Evolutionary conservation across 37 sponge, comb jelly and placozoan genomes (phyloP).

Genomic region (Mnemiopsis leidyi): DNA sequence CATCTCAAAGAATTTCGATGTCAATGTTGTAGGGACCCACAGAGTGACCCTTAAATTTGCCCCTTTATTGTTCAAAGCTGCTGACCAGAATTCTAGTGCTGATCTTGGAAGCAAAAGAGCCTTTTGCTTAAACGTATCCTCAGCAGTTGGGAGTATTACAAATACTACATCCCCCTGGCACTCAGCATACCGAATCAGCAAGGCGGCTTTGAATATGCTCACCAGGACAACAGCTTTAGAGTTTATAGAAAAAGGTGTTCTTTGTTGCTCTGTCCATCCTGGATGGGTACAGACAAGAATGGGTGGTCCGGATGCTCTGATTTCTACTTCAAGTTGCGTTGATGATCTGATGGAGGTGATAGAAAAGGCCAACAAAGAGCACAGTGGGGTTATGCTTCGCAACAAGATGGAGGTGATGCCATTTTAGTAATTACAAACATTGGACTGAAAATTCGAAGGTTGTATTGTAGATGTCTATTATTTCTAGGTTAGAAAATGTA

Average conservation of each 20-base stretch:
- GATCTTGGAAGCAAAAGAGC: constrained; percentile 31
- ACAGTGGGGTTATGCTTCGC: constrained; percentile 35
- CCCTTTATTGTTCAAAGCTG: constrained; percentile 7
- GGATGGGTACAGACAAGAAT: constrained; percentile 61
- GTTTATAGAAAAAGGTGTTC: constrained; percentile 17
- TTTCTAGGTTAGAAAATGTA: no score
- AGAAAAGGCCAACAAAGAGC: background rate
- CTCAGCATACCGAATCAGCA: constrained; percentile 43
- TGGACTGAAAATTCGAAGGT: no score
- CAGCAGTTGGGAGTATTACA: constrained; percentile 48
- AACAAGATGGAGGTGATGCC: constrained; percentile 66
- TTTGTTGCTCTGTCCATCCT: constrained; percentile 55
- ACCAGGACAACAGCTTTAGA: background rate
- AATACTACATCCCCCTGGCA: constrained; percentile 30
- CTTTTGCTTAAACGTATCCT: constrained; percentile 40
- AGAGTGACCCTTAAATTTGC: constrained; percentile 42
- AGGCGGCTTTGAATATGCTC: constrained; percentile 44
- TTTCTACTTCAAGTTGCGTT: constrained; percentile 17
- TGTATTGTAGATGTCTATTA: no score
- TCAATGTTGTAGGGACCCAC: constrained; percentile 54
- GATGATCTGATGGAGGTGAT: constrained; percentile 64
- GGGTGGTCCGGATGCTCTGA: constrained; percentile 61
- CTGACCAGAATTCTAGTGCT: background rate
- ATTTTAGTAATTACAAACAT: no score
- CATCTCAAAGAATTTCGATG: constrained; percentile 26